Evolutionary conservation across 2,113 vertebrate genomes (phyloP).

Genomic region (Melanerpes aurifrons): DNA sequence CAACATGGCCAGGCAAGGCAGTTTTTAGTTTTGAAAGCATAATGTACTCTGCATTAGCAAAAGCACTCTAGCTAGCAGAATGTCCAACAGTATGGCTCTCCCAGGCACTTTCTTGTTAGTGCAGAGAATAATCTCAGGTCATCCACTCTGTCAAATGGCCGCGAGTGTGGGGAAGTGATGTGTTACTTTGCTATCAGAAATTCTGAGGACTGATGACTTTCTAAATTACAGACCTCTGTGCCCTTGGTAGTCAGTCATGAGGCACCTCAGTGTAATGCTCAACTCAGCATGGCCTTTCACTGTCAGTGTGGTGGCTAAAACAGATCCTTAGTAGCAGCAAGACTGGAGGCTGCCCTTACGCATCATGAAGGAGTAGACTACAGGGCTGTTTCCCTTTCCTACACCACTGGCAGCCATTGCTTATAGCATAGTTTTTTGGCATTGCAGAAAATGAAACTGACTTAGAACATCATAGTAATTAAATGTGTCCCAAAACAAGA

Average conservation of each 20-base stretch:
- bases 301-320: rapidly evolving
- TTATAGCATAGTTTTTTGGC: neutral
- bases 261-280: neutral
- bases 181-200: neutral
- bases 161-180: rapidly evolving
- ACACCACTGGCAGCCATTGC: neutral
- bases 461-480: neutral
- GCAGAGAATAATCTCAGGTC: neutral
- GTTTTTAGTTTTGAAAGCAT: neutral
- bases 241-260: neutral
- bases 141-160: neutral
- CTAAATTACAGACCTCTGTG: neutral
- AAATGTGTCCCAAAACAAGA: neutral
- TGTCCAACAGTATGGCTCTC: neutral
- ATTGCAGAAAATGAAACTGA: neutral
- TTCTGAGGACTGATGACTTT: neutral
- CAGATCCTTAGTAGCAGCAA: neutral
- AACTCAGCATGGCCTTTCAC: neutral
- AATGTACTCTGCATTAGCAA: neutral
- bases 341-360: neutral
- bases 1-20: neutral
- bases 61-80: neutral
- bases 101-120: neutral
- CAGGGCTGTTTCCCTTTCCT: rapidly evolving
- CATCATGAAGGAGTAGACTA: neutral